Evolutionary conservation across 1,140 invertebrate genomes (phyloP), one percentile per base, ranked within the genome.

Genomic region (Meloidogyne hapla): DNA sequence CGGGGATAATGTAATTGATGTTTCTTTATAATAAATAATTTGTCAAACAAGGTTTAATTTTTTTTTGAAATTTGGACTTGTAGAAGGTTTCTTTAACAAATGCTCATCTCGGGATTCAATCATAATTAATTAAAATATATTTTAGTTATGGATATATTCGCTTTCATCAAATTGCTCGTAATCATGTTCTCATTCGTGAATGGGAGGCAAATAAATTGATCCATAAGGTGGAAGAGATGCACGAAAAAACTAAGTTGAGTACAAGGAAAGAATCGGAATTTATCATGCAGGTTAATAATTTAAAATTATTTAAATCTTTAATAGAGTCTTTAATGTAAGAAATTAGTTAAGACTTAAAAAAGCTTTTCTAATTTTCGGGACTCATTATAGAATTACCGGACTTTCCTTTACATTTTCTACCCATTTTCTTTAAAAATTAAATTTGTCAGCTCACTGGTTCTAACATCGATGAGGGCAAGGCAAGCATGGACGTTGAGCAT

Each of bases 161-260:
- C 21, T 65, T 69, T n/a, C 74, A 65, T 21, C 48, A 45, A 42
- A 12, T 75, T 26, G 48, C 33, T 18, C 48, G 38, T 23, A 15
- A 42, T 13, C 74, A 75, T 38, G 74, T 70, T 3, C 26, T 71
- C 12, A 75, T 75, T 61, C 74, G 74, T 21, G 74, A 75, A 61
- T 75, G 64, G 65, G 74, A 75, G 56, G 65, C 42, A 18, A 21
- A 75, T n/a, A 75, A 75, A 63, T 56, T 61, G 6, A 75, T 75
- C 21, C 33, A 69, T 28, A 75, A 69, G 28, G 64, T 62, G 70
- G 70, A 76, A 2, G 25, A n/a, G 10, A 13, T 23, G 13, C 61
- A 75, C 13, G 21, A 75, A 13, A 40, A 40, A 15, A 9, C 65
- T 8, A 18, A 62, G 21, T 38, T 62, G 21, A 65, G 23, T 26